Evolutionary conservation across 2,888 invertebrate genomes (phyloP).

Genomic region (Caenorhabditis sp.): DNA sequence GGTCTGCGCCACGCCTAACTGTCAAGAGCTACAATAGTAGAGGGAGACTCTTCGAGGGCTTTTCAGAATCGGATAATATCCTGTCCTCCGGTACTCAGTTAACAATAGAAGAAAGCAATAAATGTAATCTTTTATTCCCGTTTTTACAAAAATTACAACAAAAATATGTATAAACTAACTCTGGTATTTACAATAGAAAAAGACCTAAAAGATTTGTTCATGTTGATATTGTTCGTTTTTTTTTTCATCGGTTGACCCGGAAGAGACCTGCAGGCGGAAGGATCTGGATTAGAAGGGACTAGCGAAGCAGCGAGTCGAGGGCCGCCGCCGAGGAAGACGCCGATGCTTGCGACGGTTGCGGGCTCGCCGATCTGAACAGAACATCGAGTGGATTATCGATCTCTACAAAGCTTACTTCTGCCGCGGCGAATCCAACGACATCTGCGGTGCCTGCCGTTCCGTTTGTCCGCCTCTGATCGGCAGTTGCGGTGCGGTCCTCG

Average conservation of each 20-base stretch:
- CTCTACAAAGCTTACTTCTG: slow-evolving; percentile 5
- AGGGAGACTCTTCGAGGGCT: no score
- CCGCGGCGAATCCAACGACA: slow-evolving; percentile 29
- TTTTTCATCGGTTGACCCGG: slow-evolving; percentile 13
- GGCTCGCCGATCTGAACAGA: slow-evolving; percentile 13
- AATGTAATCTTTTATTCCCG: no score
- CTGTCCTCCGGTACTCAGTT: no score
- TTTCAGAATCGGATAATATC: no score
- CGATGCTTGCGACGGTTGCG: slow-evolving; percentile 1
- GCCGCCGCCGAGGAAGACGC: slow-evolving; percentile 45
- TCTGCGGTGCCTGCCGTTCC: slow-evolving; percentile 12
- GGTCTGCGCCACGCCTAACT: no score
- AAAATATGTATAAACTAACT: no score
- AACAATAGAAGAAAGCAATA: no score
- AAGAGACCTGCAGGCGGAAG: slow-evolving; percentile 1
- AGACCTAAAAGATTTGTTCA: no score
- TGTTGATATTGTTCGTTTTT: not conserved
- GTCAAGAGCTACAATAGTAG: no score
- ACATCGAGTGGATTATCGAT: not conserved
- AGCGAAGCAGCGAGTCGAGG: slow-evolving; percentile 49
- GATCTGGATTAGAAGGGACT: not conserved
- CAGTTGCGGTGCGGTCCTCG: slow-evolving; percentile 61
- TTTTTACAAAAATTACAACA: no score
- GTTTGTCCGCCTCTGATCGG: slow-evolving; percentile 55
- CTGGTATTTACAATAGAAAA: no score